Evolutionary conservation across 2,797 vertebrate species (phyloP).

Genomic region (Heteromormyrus szaboi): DNA sequence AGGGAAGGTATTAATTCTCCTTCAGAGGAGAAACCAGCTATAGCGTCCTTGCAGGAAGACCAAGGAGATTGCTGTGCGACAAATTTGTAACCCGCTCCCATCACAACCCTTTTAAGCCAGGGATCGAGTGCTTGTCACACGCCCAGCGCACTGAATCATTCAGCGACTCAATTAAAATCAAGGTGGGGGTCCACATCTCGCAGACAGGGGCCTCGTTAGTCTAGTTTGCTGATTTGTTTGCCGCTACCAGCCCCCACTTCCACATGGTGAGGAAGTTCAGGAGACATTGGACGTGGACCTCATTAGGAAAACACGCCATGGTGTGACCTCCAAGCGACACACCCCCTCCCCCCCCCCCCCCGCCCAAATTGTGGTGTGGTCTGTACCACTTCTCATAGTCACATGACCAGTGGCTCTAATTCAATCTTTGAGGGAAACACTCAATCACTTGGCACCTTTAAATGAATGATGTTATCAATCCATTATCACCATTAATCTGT

Average conservation of each 20-base stretch:
- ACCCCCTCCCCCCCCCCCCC: neutral
- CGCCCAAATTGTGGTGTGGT: neutral
- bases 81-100: neutral
- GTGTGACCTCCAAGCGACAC: neutral
- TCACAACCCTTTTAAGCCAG: neutral
- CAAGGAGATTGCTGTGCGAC: neutral
- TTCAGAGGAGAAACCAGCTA: neutral
- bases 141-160: neutral
- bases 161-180: constrained; percentile 15
- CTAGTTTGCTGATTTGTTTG: neutral
- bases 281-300: neutral
- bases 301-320: neutral
- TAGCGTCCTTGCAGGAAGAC: neutral
- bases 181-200: neutral
- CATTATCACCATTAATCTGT: neutral
- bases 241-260: neutral
- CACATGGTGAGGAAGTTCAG: neutral
- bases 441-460: neutral
- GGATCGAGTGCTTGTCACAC: neutral
- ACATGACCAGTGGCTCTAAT: neutral
- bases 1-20: neutral
- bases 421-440: neutral
- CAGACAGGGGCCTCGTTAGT: neutral
- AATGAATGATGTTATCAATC: neutral
- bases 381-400: neutral